A percentile compares a stretch with the other conserved stretches of the same genome.
Evolutionary conservation across 2,888 invertebrate genomes (phyloP).

Genomic region (Oxyscelio sp.): DNA sequence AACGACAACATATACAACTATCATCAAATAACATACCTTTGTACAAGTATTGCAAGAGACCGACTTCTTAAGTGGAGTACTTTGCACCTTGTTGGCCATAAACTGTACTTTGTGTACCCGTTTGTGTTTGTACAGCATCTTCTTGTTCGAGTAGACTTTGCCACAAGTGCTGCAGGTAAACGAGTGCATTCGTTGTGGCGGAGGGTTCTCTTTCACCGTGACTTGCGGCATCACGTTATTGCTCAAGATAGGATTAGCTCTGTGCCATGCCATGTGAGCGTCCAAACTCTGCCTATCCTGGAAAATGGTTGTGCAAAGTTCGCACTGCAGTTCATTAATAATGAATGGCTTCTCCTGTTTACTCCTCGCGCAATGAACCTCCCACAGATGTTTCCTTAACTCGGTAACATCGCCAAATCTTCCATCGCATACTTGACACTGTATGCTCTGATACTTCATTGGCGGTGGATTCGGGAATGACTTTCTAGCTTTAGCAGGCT

Average conservation of each 20-base stretch:
- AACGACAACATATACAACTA: no score
- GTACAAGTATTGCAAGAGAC: constrained; percentile 87
- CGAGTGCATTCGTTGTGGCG: constrained; percentile 72
- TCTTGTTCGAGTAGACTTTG: constrained; percentile 90
- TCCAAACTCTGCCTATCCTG: constrained; percentile 87
- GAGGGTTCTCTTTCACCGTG: not conserved
- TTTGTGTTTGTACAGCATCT: constrained; percentile 90
- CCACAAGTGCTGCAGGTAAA: constrained; percentile 91
- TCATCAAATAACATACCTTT: constrained; percentile 81
- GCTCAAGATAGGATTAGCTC: constrained; percentile 83
- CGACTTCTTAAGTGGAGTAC: constrained; percentile 69
- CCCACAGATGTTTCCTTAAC: constrained; percentile 90
- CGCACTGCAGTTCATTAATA: constrained; percentile 86
- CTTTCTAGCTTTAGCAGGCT: constrained; percentile 84
- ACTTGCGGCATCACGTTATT: constrained; percentile 68
- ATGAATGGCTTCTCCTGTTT: constrained; percentile 84
- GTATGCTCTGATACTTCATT: constrained; percentile 81
- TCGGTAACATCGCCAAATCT: constrained; percentile 90
- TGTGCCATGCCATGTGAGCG: constrained; percentile 89
- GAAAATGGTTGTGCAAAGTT: constrained; percentile 89
- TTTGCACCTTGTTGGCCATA: constrained; percentile 77
- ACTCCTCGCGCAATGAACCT: constrained; percentile 89
- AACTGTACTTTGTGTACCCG: constrained; percentile 87
- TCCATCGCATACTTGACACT: constrained; percentile 90
- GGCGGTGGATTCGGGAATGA: constrained; percentile 79